These are phyloP conservation scores for Mastacembelus armatus DNA, from an alignment of 2,797 vertebrate species.

Conservation along the genomic window DNA sequence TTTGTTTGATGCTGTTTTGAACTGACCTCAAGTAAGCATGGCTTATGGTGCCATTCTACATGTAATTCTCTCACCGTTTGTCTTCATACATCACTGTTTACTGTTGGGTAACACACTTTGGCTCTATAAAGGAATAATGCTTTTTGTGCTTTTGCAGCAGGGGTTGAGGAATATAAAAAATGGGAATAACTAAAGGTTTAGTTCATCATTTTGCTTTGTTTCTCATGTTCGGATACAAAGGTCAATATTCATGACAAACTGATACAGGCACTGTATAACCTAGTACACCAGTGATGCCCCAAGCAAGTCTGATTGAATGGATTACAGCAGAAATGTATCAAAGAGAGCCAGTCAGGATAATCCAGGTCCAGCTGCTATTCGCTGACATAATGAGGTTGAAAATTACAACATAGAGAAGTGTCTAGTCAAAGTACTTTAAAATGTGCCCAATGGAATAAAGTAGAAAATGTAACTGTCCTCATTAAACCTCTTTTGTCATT, in stretches of 20 bases:
- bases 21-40: slow-evolving; percentile 82
- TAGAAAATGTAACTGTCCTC: neutral
- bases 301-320: no score
- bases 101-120: slow-evolving; percentile 11
- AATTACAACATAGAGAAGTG: no score
- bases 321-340: no score
- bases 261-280: no score
- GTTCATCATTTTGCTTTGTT: no score
- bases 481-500: neutral
- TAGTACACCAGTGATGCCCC: no score
- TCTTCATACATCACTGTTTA: slow-evolving; percentile 39
- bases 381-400: neutral
- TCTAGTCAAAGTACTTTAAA: neutral
- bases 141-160: slow-evolving; percentile 1
- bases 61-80: slow-evolving; percentile 27
- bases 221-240: no score
- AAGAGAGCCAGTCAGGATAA: neutral
- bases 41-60: slow-evolving; percentile 74
- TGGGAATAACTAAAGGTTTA: neutral
- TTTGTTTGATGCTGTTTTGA: slow-evolving; percentile 53
- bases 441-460: neutral
- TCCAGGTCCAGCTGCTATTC: neutral
- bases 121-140: no score
- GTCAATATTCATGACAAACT: no score
- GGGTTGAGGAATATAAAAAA: no score